Conservation (phyloP, 1,140 invertebrate species). For the Drosophila tsacasi region DNA sequence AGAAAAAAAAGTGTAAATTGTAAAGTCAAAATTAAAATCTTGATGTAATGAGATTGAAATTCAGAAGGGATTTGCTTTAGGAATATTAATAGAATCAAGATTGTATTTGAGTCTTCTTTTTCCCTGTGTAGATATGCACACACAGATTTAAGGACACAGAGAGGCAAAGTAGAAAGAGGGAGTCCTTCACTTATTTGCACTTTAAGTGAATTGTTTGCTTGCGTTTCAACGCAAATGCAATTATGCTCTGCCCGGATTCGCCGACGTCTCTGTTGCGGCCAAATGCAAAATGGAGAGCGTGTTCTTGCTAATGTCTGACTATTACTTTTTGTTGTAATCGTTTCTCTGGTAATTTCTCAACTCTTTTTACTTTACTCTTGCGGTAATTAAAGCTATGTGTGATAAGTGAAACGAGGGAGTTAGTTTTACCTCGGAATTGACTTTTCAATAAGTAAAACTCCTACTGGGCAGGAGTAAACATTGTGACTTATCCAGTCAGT, state of each 20-base stretch:
- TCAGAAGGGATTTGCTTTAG: neutral
- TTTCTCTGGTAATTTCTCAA: constrained; percentile 44
- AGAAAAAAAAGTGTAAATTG: neutral
- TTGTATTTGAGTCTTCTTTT: neutral
- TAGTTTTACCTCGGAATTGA: constrained; percentile 37
- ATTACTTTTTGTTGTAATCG: constrained; percentile 66
- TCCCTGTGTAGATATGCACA: constrained; percentile 1
- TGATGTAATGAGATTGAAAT: neutral
- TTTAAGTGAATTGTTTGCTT: constrained; percentile 84
- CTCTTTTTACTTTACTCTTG: constrained; percentile 8
- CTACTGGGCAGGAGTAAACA: neutral
- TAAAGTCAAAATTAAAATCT: no score
- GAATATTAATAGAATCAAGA: neutral
- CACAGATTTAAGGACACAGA: constrained; percentile 5
- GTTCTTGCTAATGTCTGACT: constrained; percentile 67
- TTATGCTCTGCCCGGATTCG: constrained; percentile 65
- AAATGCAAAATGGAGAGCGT: constrained; percentile 57
- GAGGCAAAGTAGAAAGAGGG: neutral
- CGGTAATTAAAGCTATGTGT: constrained; percentile 46
- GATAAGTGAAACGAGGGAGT: constrained; percentile 19
- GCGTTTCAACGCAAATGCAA: constrained; percentile 84
- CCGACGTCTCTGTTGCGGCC: constrained; percentile 34
- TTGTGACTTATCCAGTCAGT: neutral
- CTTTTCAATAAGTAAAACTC: constrained; percentile 10
- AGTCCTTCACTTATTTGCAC: constrained; percentile 76